Percentiles rank a stretch among this genome's conserved stretches.
These are phyloP conservation scores for Odocoileus hemionus DNA, from an alignment of 2,113 vertebrate species.

Conservation along the genomic window DNA sequence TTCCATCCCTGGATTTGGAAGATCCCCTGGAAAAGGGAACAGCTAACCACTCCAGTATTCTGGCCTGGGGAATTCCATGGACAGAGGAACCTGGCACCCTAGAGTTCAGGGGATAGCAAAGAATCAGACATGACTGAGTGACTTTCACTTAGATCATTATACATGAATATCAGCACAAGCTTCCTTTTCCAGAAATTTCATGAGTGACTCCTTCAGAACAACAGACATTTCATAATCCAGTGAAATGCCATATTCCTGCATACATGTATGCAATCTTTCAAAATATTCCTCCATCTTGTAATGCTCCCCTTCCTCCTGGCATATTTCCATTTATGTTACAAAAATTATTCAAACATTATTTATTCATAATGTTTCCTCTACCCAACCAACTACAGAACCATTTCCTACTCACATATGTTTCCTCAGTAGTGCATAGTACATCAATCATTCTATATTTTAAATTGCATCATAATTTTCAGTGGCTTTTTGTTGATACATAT, in stretches of 20 bases:
- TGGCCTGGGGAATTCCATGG: not conserved
- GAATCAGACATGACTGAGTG: fast-evolving
- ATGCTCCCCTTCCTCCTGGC: not conserved
- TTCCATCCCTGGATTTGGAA: not conserved
- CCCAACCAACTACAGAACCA: not conserved
- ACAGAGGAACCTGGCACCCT: not conserved
- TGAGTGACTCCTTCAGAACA: not conserved
- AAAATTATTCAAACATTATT: not conserved
- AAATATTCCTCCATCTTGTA: not conserved
- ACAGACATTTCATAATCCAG: not conserved
- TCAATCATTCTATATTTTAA: not conserved
- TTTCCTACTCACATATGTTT: not conserved
- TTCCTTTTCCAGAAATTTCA: not conserved
- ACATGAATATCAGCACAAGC: not conserved
- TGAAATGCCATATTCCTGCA: not conserved
- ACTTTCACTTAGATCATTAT: not conserved
- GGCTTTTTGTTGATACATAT: not conserved
- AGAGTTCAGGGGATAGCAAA: not conserved
- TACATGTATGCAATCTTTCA: not conserved
- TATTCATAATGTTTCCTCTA: not conserved
- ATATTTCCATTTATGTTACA: not conserved
- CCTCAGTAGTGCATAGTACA: not conserved
- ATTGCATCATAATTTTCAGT: not conserved
- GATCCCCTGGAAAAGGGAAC: not conserved
- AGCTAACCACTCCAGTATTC: not conserved